Conservation (phyloP, 2,888 invertebrate genomes). For the Vannuccia rotundouncinata region DNA sequence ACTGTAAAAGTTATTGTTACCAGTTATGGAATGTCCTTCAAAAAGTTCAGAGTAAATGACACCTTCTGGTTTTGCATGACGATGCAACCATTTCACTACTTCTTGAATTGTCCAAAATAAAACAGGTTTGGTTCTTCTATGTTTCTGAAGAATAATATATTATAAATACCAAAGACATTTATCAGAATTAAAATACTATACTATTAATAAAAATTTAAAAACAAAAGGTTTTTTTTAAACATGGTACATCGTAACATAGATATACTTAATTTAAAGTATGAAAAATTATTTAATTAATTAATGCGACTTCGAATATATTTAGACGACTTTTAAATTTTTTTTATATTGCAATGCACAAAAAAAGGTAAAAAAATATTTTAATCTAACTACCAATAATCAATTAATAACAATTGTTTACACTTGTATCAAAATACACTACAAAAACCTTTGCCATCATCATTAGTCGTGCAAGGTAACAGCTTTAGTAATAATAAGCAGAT, state of each 20-base stretch:
- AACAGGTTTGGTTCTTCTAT: background rate
- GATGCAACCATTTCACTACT: background rate
- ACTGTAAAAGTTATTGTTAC: no score
- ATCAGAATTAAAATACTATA: background rate
- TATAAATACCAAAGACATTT: background rate
- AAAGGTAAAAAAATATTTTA: background rate
- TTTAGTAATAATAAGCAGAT: no score
- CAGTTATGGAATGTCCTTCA: slow-evolving; percentile 2
- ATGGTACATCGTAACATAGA: no score
- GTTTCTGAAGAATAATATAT: background rate
- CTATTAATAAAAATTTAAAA: background rate
- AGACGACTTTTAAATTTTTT: no score
- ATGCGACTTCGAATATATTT: no score
- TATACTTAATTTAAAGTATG: no score
- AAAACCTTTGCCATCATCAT: background rate
- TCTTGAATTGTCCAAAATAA: background rate
- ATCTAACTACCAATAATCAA: background rate
- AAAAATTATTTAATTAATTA: no score
- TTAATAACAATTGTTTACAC: no score
- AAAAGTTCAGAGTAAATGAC: background rate
- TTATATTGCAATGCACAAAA: background rate
- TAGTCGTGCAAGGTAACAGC: no score
- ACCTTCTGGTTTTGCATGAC: slow-evolving; percentile 9
- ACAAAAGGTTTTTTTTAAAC: no score
- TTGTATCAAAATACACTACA: background rate